Conservation (phyloP, 1,140 invertebrate genomes). For the Himalopsyche phryganea region DNA sequence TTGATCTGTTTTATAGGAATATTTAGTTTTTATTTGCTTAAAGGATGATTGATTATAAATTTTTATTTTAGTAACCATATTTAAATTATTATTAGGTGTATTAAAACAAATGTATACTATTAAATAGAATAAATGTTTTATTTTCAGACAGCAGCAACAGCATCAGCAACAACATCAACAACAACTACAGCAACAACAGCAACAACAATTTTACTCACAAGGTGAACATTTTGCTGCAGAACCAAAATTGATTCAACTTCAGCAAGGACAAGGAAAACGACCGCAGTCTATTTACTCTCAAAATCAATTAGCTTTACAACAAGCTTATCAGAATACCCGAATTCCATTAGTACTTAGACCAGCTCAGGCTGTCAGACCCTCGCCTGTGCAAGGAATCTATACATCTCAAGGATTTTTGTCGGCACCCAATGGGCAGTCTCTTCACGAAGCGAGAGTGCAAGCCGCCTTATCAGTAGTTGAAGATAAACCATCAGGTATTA, state of each 20-base stretch:
- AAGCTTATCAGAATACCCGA: conserved; percentile 17
- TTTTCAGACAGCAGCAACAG: conserved; percentile 22
- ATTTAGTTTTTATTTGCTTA: too few species aligned
- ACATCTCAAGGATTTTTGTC: conserved; percentile 22
- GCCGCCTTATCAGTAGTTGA: conserved; percentile 27
- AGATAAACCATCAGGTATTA: conserved; percentile 20
- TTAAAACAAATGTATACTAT: too few species aligned
- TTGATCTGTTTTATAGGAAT: too few species aligned
- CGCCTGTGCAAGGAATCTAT: conserved; percentile 20
- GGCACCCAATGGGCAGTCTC: conserved; percentile 10
- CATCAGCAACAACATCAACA: conserved; percentile 4
- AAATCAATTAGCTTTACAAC: conserved; percentile 16
- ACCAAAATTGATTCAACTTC: conserved; percentile 23
- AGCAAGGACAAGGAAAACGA: conserved; percentile 13
- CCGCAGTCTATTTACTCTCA: conserved; percentile 8
- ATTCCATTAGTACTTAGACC: conserved; percentile 18
- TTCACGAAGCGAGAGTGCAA: conserved; percentile 33
- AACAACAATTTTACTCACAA: conserved; percentile 12
- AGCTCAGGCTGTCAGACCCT: conserved; percentile 20
- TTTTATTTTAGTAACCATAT: too few species aligned
- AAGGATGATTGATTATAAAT: too few species aligned
- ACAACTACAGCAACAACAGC: too few species aligned
- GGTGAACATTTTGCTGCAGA: conserved; percentile 5
- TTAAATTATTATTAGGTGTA: too few species aligned
- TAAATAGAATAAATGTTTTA: too few species aligned